These are phyloP conservation scores for Clarias pachynema DNA, from an alignment of 2,797 vertebrate genomes.

Conservation along the genomic window DNA sequence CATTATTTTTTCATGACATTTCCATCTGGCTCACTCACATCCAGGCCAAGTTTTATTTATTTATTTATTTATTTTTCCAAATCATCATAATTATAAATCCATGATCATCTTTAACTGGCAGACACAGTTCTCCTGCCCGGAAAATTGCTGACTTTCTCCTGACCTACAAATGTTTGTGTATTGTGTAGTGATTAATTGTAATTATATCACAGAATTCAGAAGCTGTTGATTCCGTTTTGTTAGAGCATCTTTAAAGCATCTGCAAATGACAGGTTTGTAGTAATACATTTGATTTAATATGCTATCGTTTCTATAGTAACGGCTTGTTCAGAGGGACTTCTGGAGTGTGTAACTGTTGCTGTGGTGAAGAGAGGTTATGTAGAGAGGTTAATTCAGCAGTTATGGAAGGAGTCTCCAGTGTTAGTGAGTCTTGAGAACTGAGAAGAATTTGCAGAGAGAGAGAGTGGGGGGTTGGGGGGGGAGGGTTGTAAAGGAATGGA, in stretches of 20 bases:
- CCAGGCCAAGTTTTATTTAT: too few relatives aligned
- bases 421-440: neutral
- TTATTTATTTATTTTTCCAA: neutral
- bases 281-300: neutral
- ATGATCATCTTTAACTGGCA: neutral
- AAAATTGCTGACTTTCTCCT: neutral
- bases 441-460: neutral
- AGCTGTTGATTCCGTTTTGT: neutral
- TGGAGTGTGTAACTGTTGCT: neutral
- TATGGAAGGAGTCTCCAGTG: neutral
- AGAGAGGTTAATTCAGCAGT: neutral
- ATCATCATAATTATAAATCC: neutral
- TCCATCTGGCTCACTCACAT: neutral
- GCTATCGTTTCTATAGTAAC: neutral
- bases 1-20: slow-evolving; percentile 3
- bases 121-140: neutral
- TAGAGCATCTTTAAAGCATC: neutral
- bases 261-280: neutral
- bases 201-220: neutral
- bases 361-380: neutral
- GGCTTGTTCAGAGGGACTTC: neutral
- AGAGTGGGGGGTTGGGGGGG: too few relatives aligned
- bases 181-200: neutral
- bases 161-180: neutral
- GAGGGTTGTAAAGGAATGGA: too few relatives aligned